Conservation (phyloP, 2,113 vertebrate genomes). For the Australoheros scitulus region DNA sequence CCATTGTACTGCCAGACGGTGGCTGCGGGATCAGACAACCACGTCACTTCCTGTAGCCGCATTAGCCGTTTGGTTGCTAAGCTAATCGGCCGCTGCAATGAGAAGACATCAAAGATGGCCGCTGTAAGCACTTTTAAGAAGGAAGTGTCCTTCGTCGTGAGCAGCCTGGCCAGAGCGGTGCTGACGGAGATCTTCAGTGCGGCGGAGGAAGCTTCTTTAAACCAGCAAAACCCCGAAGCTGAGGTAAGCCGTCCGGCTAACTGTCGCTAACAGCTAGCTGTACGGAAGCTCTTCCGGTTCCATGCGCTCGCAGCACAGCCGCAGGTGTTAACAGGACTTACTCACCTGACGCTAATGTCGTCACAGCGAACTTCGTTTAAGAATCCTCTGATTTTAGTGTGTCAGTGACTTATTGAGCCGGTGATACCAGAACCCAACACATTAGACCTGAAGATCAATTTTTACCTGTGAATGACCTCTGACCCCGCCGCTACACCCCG, state of each 20-base stretch:
- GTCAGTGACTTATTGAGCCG: not conserved
- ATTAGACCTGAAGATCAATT: too few species aligned
- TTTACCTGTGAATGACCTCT: too few species aligned
- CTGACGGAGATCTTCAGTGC: constrained; percentile 5
- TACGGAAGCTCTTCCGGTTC: not conserved
- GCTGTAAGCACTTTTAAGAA: constrained; percentile 5
- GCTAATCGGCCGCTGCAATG: not conserved
- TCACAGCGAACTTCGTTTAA: not conserved
- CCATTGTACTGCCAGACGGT: too few species aligned
- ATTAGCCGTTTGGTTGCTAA: not conserved
- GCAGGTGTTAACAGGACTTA: not conserved
- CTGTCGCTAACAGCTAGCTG: constrained; percentile 2
- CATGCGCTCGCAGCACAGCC: not conserved
- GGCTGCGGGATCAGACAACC: not conserved
- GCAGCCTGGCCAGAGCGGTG: constrained; percentile 13
- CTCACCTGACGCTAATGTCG: not conserved
- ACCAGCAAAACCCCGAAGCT: not conserved
- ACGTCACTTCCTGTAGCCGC: constrained; percentile 39
- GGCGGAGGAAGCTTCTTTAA: not conserved
- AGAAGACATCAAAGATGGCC: not conserved
- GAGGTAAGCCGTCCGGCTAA: constrained; percentile 39
- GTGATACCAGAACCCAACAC: too few species aligned
- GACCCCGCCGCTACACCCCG: too few species aligned
- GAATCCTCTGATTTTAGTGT: not conserved
- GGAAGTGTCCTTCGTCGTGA: not conserved